Evolutionary conservation across 2,888 invertebrate genomes (phyloP).

Genomic region (Nasonovia ribisnigri): DNA sequence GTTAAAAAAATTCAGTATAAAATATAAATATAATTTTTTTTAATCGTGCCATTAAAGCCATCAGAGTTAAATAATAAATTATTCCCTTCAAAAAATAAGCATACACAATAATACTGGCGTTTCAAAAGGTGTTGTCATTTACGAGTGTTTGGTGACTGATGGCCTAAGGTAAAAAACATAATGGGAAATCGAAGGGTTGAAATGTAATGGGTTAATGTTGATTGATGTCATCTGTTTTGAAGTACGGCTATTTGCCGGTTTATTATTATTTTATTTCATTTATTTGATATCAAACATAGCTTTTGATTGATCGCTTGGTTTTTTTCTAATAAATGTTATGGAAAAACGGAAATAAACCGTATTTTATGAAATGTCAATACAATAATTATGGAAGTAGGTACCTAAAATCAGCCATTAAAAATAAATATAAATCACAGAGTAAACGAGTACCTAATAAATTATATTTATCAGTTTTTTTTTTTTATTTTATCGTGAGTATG

Average conservation of each 20-base stretch:
- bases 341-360: slow-evolving; percentile 48
- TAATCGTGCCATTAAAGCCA: neutral
- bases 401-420: slow-evolving; percentile 34
- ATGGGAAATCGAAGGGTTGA: slow-evolving; percentile 55
- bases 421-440: slow-evolving; percentile 37
- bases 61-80: slow-evolving; percentile 19
- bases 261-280: slow-evolving; percentile 46
- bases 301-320: slow-evolving; percentile 47
- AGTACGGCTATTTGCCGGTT: slow-evolving; percentile 52
- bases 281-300: slow-evolving; percentile 39
- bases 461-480: neutral
- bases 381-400: slow-evolving; percentile 30
- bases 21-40: neutral
- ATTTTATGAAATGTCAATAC: slow-evolving; percentile 42
- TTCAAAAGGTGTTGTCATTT: slow-evolving; percentile 64
- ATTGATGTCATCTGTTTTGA: slow-evolving; percentile 64
- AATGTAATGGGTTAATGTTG: slow-evolving; percentile 55
- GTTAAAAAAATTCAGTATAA: neutral
- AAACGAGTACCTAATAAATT: slow-evolving; percentile 34
- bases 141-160: slow-evolving; percentile 62
- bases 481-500: neutral
- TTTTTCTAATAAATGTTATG: slow-evolving; percentile 50
- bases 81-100: neutral
- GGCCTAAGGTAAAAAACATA: slow-evolving; percentile 59
- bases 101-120: slow-evolving; percentile 31